Conservation (phyloP, 2,888 invertebrate species). For the Eumacrocentrus americanus region DNA sequence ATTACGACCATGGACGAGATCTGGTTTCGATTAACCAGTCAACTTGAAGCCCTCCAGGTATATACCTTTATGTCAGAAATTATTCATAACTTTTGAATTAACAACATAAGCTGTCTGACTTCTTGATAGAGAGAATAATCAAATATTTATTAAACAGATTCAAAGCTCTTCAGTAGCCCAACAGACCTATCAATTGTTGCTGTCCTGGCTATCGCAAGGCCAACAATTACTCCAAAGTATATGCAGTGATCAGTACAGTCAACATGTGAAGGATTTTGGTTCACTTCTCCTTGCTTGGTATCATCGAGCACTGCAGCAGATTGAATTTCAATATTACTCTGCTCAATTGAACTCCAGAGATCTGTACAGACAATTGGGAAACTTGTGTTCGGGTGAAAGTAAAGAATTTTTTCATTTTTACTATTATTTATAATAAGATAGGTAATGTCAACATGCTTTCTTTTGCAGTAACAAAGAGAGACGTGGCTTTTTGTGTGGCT, state of each 20-base stretch:
- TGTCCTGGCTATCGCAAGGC: constrained; percentile 41
- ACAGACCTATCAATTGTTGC: constrained; percentile 49
- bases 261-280: constrained; percentile 44
- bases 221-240: constrained; percentile 42
- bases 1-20: constrained; percentile 54
- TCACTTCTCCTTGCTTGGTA: constrained; percentile 40
- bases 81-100: no score
- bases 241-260: constrained; percentile 41
- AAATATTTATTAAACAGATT: no score
- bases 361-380: constrained; percentile 45
- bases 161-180: constrained; percentile 46
- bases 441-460: background rate
- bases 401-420: constrained; percentile 18
- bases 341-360: constrained; percentile 44
- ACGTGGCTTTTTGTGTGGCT: constrained; percentile 60
- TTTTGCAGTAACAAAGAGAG: constrained; percentile 60
- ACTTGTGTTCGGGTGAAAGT: constrained; percentile 44
- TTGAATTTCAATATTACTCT: constrained; percentile 44
- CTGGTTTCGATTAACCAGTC: constrained; percentile 53
- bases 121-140: no score
- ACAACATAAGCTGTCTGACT: no score
- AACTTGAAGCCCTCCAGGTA: constrained; percentile 58
- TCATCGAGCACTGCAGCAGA: constrained; percentile 43
- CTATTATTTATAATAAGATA: background rate
- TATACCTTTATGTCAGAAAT: constrained; percentile 17